Conservation (phyloP, 2,888 invertebrate species). For the Pristionchus maxplancki region DNA sequence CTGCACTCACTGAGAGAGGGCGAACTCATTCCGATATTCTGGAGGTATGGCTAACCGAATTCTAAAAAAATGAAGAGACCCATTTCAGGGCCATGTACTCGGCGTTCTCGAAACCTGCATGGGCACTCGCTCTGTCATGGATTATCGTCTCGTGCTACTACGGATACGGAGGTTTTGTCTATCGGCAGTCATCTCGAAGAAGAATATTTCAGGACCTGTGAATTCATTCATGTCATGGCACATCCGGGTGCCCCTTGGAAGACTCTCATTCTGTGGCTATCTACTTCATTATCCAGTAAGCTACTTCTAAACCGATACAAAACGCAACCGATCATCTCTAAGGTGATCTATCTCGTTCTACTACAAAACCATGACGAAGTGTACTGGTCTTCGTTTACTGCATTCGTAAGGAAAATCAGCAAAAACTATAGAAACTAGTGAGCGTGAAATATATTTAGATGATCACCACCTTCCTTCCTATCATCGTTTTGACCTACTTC, state of each 20-base stretch:
- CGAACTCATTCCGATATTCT: conserved; percentile 7
- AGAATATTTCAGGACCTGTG: no score
- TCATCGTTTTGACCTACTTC: not conserved
- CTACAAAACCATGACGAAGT: not conserved
- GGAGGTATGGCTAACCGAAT: not conserved
- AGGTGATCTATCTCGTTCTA: not conserved
- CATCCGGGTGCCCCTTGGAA: no score
- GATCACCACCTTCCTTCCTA: not conserved
- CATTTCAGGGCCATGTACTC: conserved; percentile 55
- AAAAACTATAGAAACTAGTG: no score
- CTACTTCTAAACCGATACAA: no score
- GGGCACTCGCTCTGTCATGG: conserved; percentile 58
- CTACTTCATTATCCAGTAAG: no score
- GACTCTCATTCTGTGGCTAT: no score
- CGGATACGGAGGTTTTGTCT: conserved; percentile 59
- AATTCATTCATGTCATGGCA: no score
- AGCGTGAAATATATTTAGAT: not conserved
- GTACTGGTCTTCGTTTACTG: not conserved
- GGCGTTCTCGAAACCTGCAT: conserved; percentile 53
- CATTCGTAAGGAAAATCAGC: not conserved
- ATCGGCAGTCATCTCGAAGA: no score
- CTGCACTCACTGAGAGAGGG: conserved; percentile 4
- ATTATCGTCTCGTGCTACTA: conserved; percentile 60
- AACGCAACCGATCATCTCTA: no score
- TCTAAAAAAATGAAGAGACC: not conserved